Conservation (phyloP, 2,113 vertebrate genomes). For the western clawed frog (Xenopus tropicalis) region UCB_Xtro_10.0 CM004443.2:217093501-217094000, state of each 20-base stretch:
- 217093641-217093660: constrained; percentile 85
- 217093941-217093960: too few relatives aligned
- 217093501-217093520: not conserved
- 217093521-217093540: too few relatives aligned
- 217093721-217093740: constrained; percentile 68
- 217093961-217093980: too few relatives aligned
- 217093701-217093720: constrained; percentile 71
- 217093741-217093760: constrained; percentile 71
- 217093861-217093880: too few relatives aligned
- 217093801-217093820: too few relatives aligned
- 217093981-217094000: too few relatives aligned
- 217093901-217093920: too few relatives aligned
- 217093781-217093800: not conserved
- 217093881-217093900: too few relatives aligned
- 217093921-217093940: too few relatives aligned
- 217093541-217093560: too few relatives aligned
- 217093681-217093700: constrained; percentile 83
- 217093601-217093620: constrained; percentile 58
- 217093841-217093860: too few relatives aligned
- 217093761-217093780: constrained; percentile 59
- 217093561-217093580: not conserved
- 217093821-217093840: too few relatives aligned
- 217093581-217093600: accelerated
- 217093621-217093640: constrained; percentile 71
- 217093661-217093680: constrained; percentile 74